Base-by-base conservation (phyloP, 2,113 vertebrate species). In the Conger conger region DNA sequence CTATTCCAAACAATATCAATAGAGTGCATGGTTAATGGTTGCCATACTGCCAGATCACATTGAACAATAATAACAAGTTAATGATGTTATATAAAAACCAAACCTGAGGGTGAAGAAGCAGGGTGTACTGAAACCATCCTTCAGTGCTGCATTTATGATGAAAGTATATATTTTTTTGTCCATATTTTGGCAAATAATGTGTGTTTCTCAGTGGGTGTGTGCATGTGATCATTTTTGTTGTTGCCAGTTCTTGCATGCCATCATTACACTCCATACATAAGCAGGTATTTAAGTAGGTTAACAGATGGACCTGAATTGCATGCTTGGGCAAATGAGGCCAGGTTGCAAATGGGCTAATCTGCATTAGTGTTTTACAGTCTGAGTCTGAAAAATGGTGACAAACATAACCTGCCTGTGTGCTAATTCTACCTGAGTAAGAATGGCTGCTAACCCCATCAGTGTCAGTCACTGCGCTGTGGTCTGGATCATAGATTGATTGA, bases 331-430 rank as follows among this genome's bases (percentile, higher is more conserved):
- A 87, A 30, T 83, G 45, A n/a, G 92, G 90, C 92, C 89, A 93
- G 92, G 84, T 87, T 88, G 83, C 88, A 91, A 93, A 93, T 90
- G 89, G 90, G 89, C 91, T 94, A 96, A 94, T 95, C 91, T 88
- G 91, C 88, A 92, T 94, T 96, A 96, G 88, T 93, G 88, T 88
- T 94, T 95, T 93, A 90, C 87, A 89, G 91, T n/a, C n/a, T n/a
- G 89, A 91, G 86, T 85, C 88, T 94, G 89, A 89, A 89, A 91
- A 92, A 93, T 89, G 86, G 90, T 82, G 90, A 87, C 91, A 93
- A 94, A 94, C 93, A 86, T 90, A 92, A 91, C 92, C 86, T 92
- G 92, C 95, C 94, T 93, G 89, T 88, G 93, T 93, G 92, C 85
- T 94, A 95, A 94, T 93, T 92, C 93, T 89, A 86, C 88, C 94